Base-by-base conservation (phyloP, 2,888 invertebrate genomes). In the Rhingia rostrata region DNA sequence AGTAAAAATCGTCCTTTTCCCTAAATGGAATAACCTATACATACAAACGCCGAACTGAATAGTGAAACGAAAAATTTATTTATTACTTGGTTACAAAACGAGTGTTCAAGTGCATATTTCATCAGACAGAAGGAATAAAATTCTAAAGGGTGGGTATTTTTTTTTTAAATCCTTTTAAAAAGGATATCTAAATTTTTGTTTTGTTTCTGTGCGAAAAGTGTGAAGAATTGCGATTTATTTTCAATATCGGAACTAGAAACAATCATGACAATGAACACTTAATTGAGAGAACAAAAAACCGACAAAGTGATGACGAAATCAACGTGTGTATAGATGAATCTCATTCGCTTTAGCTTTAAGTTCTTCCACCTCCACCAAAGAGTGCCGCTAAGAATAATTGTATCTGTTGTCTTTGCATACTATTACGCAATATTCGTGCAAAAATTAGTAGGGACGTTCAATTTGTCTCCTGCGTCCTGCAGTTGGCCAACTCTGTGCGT, bases 281-380 rank as follows among this genome's bases (percentile, higher is more conserved):
- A 45, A 12, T 4, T 22, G 43, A 39, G 43, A 67, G n/a, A 37
- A 37, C 37, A 73, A 33, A 56, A 45, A 10, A 56, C 39, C 37
- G 45, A 41, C 12, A 49, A 56, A 67, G 43, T 82, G 82, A 82
- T 67, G 82, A 82, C 82, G 82, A 58, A 73, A 45, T 69, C 67
- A 78, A 67, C 45, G 63, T 72, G 67, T 51, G 61, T 63, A 69
- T 63, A 67, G 74, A 74, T 66, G 58, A 75, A 75, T 66, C 51
- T 12, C 47, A 74, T 41, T 72, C 35, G 60, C 22, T 22, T 32
- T 45, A n/a, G 35, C 22, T 53, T 72, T 53, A 9, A 12, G 43
- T 45, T 51, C 43, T 35, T 43, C 41, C 49, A 33, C 58, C 43
- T 49, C 58, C 64, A 33, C 41, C 14, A 39, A 47, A 47, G n/a